A percentile compares a stretch with the other conserved stretches of the same genome.
These are phyloP conservation scores for Tolypeutes matacus DNA, from an alignment of 2,797 vertebrate species.

Conservation along the genomic window DNA sequence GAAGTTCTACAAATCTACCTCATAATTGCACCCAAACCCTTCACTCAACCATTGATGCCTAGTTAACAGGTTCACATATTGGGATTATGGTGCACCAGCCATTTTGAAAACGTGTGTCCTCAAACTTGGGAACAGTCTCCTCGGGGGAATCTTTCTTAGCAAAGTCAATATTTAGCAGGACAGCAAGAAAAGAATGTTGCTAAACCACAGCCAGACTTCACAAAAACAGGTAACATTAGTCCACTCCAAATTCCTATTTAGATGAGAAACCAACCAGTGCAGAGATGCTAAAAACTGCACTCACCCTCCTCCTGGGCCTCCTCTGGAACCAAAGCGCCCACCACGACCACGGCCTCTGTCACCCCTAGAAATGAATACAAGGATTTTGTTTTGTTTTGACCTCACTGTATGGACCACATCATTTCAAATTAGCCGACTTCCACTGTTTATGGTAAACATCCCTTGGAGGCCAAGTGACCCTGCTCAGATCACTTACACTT, in stretches of 20 bases:
- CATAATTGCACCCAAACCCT: background rate
- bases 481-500: background rate
- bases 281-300: slow-evolving; percentile 65
- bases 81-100: background rate
- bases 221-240: background rate
- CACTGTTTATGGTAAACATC: background rate
- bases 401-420: too few relatives aligned
- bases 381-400: background rate
- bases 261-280: background rate
- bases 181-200: background rate
- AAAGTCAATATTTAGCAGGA: background rate
- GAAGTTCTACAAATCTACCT: background rate
- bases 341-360: slow-evolving; percentile 96
- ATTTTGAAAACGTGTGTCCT: background rate
- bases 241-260: background rate
- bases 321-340: slow-evolving; percentile 95
- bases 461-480: background rate
- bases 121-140: background rate
- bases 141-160: background rate
- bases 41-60: background rate
- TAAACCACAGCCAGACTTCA: background rate
- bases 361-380: slow-evolving; percentile 89
- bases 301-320: slow-evolving; percentile 95
- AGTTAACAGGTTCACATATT: background rate
- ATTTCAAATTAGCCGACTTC: background rate